Percentiles rank a stretch among this genome's conserved stretches.
Conservation (phyloP, 2,113 vertebrate genomes). For the Balaeniceps rex region DNA sequence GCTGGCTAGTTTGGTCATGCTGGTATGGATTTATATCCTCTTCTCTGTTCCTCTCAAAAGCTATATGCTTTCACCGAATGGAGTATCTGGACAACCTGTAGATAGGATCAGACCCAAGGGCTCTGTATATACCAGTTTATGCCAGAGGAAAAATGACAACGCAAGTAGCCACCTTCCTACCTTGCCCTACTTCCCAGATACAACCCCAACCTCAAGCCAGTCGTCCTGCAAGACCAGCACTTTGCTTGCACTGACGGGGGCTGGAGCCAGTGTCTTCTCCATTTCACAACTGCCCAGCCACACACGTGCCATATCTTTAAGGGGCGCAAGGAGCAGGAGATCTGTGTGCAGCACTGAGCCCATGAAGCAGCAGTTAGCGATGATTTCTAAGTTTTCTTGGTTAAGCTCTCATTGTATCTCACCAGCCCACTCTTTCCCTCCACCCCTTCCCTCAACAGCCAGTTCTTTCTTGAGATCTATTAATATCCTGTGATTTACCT, state of each 20-base stretch:
- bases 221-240: neutral
- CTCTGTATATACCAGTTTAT: neutral
- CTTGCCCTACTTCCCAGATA: neutral
- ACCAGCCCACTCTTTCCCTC: neutral
- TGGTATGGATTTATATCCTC: neutral
- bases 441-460: neutral
- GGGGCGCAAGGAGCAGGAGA: neutral
- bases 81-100: neutral
- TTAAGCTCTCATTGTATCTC: neutral
- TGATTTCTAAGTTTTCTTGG: neutral
- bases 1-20: neutral
- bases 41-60: neutral
- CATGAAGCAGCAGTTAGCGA: neutral
- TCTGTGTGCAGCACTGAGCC: neutral
- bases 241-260: neutral
- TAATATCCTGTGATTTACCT: slow-evolving; percentile 45
- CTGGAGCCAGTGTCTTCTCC: neutral
- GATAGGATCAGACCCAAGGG: neutral
- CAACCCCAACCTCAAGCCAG: neutral
- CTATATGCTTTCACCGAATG: neutral
- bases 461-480: neutral
- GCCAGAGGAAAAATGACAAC: neutral
- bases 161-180: neutral
- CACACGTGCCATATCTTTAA: fast-evolving
- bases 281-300: neutral